Percentiles rank a stretch among this genome's conserved stretches.
These are phyloP conservation scores for Patiria pectinifera DNA, from an alignment of 53 echinoderm and acorn worm genomes.

Conservation along the genomic window DNA sequence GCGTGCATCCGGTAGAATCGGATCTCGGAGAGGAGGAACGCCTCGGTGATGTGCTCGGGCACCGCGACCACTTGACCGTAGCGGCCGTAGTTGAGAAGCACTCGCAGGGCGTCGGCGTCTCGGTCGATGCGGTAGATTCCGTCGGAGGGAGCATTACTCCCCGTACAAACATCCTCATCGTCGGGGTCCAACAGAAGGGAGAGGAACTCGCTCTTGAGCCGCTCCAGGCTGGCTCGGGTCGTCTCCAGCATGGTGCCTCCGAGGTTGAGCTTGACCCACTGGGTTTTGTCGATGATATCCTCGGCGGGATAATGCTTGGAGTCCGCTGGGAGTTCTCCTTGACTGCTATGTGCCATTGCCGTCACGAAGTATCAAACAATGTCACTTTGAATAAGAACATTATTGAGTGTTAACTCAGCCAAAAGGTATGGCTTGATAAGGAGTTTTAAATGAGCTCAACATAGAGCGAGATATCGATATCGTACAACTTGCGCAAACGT, in stretches of 20 bases:
- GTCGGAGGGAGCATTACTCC: not conserved
- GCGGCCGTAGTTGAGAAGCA: conserved; percentile 85
- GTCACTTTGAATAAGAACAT: too few relatives aligned
- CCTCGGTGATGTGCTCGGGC: conserved; percentile 76
- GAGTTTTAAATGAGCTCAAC: too few relatives aligned
- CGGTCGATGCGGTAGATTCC: conserved; percentile 79
- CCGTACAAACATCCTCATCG: conserved; percentile 11
- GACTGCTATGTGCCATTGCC: not conserved
- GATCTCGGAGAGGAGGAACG: conserved; percentile 76
- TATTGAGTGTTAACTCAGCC: too few relatives aligned
- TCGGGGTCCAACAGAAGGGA: conserved; percentile 76
- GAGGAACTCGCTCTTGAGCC: conserved; percentile 71
- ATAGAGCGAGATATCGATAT: too few relatives aligned
- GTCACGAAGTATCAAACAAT: too few relatives aligned
- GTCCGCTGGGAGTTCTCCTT: conserved; percentile 72
- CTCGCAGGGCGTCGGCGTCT: conserved; percentile 73
- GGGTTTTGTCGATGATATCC: conserved; percentile 61
- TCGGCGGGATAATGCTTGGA: conserved; percentile 75
- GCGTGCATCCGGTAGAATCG: conserved; percentile 73
- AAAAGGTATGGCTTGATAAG: too few relatives aligned
- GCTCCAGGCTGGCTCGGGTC: conserved; percentile 70
- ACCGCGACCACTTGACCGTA: conserved; percentile 68
- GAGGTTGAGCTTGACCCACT: conserved; percentile 84
- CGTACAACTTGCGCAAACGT: too few relatives aligned
- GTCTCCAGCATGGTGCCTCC: conserved; percentile 84